A percentile compares a stretch with the other conserved stretches of the same genome.
These are phyloP conservation scores for Chrysolina haemoptera DNA, from an alignment of 2,888 invertebrate genomes.

Conservation along the genomic window DNA sequence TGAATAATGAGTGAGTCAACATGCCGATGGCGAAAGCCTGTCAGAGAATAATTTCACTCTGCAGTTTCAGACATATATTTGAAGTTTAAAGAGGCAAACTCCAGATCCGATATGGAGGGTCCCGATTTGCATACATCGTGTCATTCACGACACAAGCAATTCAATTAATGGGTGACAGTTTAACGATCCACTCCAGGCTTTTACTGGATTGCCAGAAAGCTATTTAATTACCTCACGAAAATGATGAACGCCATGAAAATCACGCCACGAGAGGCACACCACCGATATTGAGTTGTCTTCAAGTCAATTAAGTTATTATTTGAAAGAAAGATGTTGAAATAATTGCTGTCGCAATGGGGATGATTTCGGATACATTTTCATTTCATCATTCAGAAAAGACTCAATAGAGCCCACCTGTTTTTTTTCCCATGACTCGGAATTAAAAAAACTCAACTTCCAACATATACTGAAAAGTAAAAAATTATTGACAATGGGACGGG, in stretches of 20 bases:
- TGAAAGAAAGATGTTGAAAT: neutral
- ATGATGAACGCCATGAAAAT: conserved; percentile 32
- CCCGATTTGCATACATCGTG: conserved; percentile 54
- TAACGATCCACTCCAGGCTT: conserved; percentile 46
- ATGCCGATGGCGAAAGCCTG: conserved; percentile 39
- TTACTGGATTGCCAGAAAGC: conserved; percentile 45
- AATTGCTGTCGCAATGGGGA: neutral
- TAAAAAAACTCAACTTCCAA: no score
- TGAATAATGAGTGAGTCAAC: no score
- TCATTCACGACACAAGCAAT: conserved; percentile 52
- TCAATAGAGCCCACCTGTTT: no score
- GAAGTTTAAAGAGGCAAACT: conserved; percentile 21
- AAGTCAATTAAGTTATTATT: neutral
- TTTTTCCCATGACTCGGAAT: no score
- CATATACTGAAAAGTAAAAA: no score
- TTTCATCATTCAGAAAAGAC: no score
- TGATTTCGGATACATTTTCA: no score
- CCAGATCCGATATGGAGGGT: conserved; percentile 41
- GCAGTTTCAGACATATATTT: conserved; percentile 27
- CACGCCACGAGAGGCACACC: neutral
- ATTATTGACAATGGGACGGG: no score
- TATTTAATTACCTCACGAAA: conserved; percentile 43
- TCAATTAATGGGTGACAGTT: conserved; percentile 52
- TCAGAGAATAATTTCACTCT: conserved; percentile 29
- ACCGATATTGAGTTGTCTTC: conserved; percentile 3